Evolutionary conservation across 1,140 invertebrate genomes (phyloP).

Genomic region (Drosophila watanabei): DNA sequence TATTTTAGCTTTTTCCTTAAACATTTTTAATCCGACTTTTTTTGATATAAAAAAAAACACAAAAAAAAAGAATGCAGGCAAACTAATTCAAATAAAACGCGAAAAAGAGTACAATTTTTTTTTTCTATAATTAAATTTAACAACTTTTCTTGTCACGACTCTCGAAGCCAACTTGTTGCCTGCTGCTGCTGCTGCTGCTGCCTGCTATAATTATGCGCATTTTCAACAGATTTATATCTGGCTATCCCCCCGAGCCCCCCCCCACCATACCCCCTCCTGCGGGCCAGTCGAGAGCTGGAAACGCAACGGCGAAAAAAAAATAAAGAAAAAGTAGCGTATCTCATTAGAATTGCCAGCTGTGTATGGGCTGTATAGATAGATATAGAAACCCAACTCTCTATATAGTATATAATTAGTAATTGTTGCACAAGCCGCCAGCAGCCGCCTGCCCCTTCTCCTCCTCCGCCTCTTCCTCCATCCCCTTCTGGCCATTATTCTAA

Average conservation of each 20-base stretch:
- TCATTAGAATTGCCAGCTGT: constrained; percentile 78
- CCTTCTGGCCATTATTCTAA: constrained; percentile 57
- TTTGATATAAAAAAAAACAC: neutral
- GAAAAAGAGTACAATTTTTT: constrained; percentile 27
- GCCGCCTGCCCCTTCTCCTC: neutral
- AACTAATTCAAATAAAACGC: constrained; percentile 40
- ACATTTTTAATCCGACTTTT: constrained; percentile 9
- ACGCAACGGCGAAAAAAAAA: constrained; percentile 54
- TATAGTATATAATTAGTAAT: constrained; percentile 82
- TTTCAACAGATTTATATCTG: constrained; percentile 83
- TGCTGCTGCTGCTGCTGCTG: constrained; percentile 25
- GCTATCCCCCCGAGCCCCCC: constrained; percentile 8
- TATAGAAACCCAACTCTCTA: constrained; percentile 53
- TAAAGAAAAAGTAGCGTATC: constrained; percentile 68
- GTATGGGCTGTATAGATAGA: constrained; percentile 53
- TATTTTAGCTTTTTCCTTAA: neutral
- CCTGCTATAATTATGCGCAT: constrained; percentile 81
- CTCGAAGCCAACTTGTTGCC: constrained; percentile 46
- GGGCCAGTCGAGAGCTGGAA: constrained; percentile 39
- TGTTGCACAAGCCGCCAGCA: constrained; percentile 80
- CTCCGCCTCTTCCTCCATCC: neutral
- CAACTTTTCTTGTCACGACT: constrained; percentile 83
- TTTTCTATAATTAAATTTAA: constrained; percentile 80
- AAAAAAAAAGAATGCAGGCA: constrained; percentile 14
- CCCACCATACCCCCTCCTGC: constrained; percentile 14